Base-by-base conservation (phyloP, 2,113 vertebrate genomes). In the Dolichallabes microphthalmus region DNA sequence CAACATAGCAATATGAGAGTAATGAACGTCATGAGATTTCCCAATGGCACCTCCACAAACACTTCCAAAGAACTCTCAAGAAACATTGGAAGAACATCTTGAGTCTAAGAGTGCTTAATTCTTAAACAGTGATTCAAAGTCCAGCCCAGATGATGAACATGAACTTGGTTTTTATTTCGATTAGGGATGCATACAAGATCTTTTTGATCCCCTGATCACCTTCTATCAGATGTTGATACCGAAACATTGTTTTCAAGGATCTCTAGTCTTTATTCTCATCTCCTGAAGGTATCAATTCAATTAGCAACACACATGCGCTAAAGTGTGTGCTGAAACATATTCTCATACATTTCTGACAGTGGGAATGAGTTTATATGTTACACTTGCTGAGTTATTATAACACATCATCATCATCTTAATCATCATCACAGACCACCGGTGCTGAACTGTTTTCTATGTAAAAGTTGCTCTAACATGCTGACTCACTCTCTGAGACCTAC, bases 401-500 rank as follows among this genome's bases (percentile, higher is more conserved):
- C 39, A 52, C 32, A 35, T 30, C 63, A 66, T 27, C 60, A 74
- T 25, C 9, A 15, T 76, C 73, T 27, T 27, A 25, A 11, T 76
- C 74, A 17, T 30, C 74, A 27, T 76, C 74, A 11, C 74, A 76
- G 74, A 76, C 74, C 50, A 76, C 74, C 74, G 55, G 20, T 25
- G 55, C 74, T 27, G 25, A 53, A 45, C 50, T 76, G 50, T 55
- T 53, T 27, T 76, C 73, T 53, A 50, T 75, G 25, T 75, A 75
- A 75, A 75, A 12, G 5, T 75, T 25, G 52, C 73, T n/a, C 4
- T 75, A 75, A 75, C 27, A 14, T 25, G 4, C 25, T 75, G 73
- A n/a, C 74, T 76, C 74, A 76, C 74, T 27, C 74, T 17, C 50
- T 9, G 50, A 76, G 74, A 76, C 19, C 74, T 76, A 76, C 74